Evolutionary conservation across 2,888 invertebrate species (phyloP).

Genomic region (Nesidiocoris tenuis): DNA sequence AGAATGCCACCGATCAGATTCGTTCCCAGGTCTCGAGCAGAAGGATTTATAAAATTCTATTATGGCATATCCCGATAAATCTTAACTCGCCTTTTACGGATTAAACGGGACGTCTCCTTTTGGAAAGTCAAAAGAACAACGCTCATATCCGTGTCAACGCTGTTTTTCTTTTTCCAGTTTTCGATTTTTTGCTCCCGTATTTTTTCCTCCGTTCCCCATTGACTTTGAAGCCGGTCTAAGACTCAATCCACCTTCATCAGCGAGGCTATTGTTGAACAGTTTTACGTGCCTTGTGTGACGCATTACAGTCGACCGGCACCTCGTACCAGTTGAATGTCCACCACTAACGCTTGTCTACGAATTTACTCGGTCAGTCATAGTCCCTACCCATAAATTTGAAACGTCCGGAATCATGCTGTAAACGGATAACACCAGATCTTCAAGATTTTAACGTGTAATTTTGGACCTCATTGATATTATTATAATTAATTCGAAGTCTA

Average conservation of each 20-base stretch:
- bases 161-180: not conserved
- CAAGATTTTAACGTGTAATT: too few relatives aligned
- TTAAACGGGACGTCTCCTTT: slow-evolving; percentile 3
- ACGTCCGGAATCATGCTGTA: too few relatives aligned
- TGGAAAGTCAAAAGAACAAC: slow-evolving; percentile 9
- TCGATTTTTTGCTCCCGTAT: slow-evolving; percentile 3
- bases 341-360: too few relatives aligned
- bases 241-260: slow-evolving; percentile 34
- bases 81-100: slow-evolving; percentile 22
- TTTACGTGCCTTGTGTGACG: slow-evolving; percentile 33
- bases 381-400: too few relatives aligned
- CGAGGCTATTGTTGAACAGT: slow-evolving; percentile 23
- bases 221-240: slow-evolving; percentile 23
- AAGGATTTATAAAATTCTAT: slow-evolving; percentile 33
- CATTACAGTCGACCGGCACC: slow-evolving; percentile 8
- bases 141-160: slow-evolving; percentile 15
- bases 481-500: too few relatives aligned
- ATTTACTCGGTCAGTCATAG: too few relatives aligned
- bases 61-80: slow-evolving; percentile 32
- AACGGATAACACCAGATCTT: too few relatives aligned
- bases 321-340: too few relatives aligned
- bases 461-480: too few relatives aligned
- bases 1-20: slow-evolving; percentile 9
- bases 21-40: not conserved
- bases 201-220: slow-evolving; percentile 18